A percentile compares a stretch with the other conserved stretches of the same genome.
Conservation (phyloP, 2,888 invertebrate genomes). For the Bugula neritina region DNA sequence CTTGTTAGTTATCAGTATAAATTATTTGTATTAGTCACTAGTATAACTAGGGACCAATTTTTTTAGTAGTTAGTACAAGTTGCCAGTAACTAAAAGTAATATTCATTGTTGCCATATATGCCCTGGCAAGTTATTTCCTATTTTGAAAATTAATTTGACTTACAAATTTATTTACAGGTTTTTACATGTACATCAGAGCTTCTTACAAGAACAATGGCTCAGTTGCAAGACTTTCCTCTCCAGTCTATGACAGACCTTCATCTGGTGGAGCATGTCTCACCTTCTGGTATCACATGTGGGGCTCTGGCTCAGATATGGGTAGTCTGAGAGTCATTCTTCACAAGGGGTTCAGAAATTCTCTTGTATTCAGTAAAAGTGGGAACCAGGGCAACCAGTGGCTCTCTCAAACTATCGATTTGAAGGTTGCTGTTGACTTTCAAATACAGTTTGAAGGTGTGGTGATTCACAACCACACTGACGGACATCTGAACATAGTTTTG, state of each 20-base stretch:
- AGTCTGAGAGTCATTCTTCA: not conserved
- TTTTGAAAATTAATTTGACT: too few species aligned
- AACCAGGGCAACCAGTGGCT: constrained; percentile 18
- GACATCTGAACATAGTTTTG: not conserved
- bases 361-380: not conserved
- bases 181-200: not conserved
- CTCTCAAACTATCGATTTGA: not conserved
- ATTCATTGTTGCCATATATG: too few species aligned
- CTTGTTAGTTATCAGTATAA: too few species aligned
- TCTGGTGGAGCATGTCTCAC: not conserved
- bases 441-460: constrained; percentile 8
- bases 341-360: not conserved
- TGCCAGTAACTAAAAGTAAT: too few species aligned
- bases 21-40: too few species aligned
- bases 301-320: constrained; percentile 13
- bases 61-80: too few species aligned
- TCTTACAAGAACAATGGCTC: constrained; percentile 24
- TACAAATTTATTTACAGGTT: too few species aligned
- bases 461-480: not conserved
- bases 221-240: not conserved
- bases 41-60: too few species aligned
- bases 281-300: constrained; percentile 27
- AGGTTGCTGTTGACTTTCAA: not conserved
- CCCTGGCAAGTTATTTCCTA: too few species aligned
- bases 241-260: not conserved